Base-by-base conservation (phyloP, 1,140 invertebrate species). In the Episyrphus balteatus region DNA sequence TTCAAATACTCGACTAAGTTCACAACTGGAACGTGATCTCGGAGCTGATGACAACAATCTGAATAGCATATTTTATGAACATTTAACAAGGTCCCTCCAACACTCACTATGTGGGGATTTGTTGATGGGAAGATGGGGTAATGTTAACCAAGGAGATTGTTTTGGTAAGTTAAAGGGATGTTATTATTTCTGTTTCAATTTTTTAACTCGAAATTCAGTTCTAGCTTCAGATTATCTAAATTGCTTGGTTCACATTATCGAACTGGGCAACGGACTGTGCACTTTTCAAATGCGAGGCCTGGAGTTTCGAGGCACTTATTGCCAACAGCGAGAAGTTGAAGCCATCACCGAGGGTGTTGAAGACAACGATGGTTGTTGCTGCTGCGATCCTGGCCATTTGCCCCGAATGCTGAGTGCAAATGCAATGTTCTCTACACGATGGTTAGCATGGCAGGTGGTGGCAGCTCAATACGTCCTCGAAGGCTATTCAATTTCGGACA, bases 1-100 rank as follows among this genome's bases (percentile, higher is more conserved):
- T 69, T 94, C 91, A 7, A 99, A 98, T 67, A 98, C 94, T 0
- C 76, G 94, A 32, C 79, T 99, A 7, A 90, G 90, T 3, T 89
- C 91, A 19, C 94, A 99, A 67, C 69, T 99, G 15, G 95, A 99
- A 51, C 77, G 92, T 26, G 97, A 97, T 73, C 78, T 96, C 26
- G 91, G 91, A 42, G 85, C 91, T 53, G 96, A 99, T 71, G 95
- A 99, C 62, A 98, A 98, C 70, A 99, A 99, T 71, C 69, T 99
- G 12, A 99, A 99, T 70, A 96, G 94, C 0, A 98, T 99, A 60
- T 99, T 99, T 74, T 99, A 99, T 62, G 96, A 99, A 72, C 96
- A 99, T 70, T 72, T 99, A 14, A 98, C 95, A 0, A 80, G 93
- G 32, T 96, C 93, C 1, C 69, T 99, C 33, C 96, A 99, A 66